Evolutionary conservation across 2,888 invertebrate species (phyloP).

Genomic region (Caenorhabditis drosophilae): DNA sequence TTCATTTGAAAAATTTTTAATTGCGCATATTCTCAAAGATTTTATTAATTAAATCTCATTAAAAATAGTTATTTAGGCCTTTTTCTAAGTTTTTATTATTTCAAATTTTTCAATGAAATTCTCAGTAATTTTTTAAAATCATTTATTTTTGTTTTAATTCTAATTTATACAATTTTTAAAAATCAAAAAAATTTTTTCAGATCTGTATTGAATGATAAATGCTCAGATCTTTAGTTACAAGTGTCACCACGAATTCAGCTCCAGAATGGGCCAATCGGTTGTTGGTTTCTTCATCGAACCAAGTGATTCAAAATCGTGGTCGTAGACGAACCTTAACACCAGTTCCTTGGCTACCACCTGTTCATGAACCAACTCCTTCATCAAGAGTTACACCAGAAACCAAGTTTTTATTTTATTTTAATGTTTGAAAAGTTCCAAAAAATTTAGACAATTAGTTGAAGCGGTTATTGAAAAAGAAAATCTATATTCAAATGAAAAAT

Average conservation of each 20-base stretch:
- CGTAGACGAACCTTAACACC: conserved; percentile 55
- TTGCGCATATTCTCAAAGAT: too few species aligned
- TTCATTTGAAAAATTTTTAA: too few species aligned
- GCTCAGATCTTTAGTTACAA: conserved; percentile 28
- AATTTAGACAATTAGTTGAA: conserved; percentile 37
- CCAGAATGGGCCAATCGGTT: conserved; percentile 18
- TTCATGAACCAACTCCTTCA: conserved; percentile 26
- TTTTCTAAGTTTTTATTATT: too few species aligned
- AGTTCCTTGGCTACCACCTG: conserved; percentile 54
- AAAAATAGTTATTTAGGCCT: too few species aligned
- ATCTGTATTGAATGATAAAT: too few species aligned
- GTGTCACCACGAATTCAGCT: conserved; percentile 7
- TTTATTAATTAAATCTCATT: too few species aligned
- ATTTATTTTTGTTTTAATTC: not conserved
- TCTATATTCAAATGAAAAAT: not conserved
- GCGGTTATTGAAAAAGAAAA: conserved; percentile 34
- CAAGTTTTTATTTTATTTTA: too few species aligned
- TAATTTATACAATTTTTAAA: not conserved
- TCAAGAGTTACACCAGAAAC: conserved; percentile 15
- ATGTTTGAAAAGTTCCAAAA: not conserved
- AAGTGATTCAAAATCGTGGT: conserved; percentile 27
- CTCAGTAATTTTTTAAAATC: not conserved
- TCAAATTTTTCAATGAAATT: too few species aligned
- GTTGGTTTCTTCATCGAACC: conserved; percentile 2
- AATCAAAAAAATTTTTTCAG: conserved; percentile 4